Percentiles rank a stretch among this genome's conserved stretches.
phyloP scores from a whole-genome alignment of 1,140 invertebrate genomes.

The Drosophila kepulauana region DNA sequence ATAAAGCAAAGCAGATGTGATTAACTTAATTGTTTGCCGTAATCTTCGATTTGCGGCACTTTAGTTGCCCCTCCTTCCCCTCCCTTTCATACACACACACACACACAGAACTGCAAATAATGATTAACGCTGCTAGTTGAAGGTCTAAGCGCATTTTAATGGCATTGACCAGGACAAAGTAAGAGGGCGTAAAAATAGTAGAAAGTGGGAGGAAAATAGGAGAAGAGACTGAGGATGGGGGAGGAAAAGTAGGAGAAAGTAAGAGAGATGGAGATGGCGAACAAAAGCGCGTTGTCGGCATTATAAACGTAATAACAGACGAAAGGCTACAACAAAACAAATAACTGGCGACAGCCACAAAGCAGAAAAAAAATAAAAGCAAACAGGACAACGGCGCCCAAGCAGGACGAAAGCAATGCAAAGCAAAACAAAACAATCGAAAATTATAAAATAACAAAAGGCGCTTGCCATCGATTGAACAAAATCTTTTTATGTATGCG shows the following conservation, averaged over 20 bases:
- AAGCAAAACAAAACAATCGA: conserved; percentile 79
- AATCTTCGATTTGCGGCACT: conserved; percentile 63
- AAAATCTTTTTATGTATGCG: conserved; percentile 72
- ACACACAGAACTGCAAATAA: conserved; percentile 57
- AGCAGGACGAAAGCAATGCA: conserved; percentile 38
- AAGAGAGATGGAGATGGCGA: background rate
- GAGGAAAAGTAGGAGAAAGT: too few relatives aligned
- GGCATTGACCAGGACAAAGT: conserved; percentile 41
- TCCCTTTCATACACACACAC: background rate
- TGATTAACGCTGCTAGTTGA: conserved; percentile 71
- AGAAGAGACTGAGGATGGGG: background rate
- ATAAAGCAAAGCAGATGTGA: conserved; percentile 68
- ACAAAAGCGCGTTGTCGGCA: conserved; percentile 70
- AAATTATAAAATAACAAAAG: conserved; percentile 83
- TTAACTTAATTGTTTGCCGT: conserved; percentile 78
- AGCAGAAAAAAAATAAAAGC: too few relatives aligned
- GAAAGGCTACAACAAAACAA: conserved; percentile 8
- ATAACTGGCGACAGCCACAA: conserved; percentile 3
- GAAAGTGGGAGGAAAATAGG: too few relatives aligned
- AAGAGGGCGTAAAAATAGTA: too few relatives aligned
- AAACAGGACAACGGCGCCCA: conserved; percentile 3
- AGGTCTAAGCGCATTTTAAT: conserved; percentile 78
- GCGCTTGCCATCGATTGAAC: conserved; percentile 64
- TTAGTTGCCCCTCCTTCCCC: background rate
- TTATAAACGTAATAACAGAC: conserved; percentile 36